Evolutionary conservation across 1,140 invertebrate genomes (phyloP).

Genomic region (Luehdorfia chinensis): DNA sequence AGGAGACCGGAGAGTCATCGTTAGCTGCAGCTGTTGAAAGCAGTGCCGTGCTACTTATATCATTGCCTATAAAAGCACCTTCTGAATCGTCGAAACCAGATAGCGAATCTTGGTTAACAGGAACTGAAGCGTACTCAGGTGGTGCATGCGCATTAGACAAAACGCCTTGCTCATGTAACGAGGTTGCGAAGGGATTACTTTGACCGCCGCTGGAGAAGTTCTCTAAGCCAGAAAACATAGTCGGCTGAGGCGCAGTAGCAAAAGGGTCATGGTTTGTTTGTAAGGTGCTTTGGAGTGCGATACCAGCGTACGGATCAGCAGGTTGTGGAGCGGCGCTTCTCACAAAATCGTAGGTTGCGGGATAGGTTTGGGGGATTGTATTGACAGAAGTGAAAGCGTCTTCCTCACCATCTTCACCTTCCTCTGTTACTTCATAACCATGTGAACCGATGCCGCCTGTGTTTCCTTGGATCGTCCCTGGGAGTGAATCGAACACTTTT

Average conservation of each 20-base stretch:
- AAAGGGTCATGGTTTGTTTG: slow-evolving; percentile 44
- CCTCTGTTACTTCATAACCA: slow-evolving; percentile 66
- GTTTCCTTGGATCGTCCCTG: slow-evolving; percentile 37
- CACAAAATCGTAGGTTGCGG: slow-evolving; percentile 44
- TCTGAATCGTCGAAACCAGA: slow-evolving; percentile 30
- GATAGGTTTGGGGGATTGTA: slow-evolving; percentile 45
- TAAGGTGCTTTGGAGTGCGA: slow-evolving; percentile 32
- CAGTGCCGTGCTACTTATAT: slow-evolving; percentile 29
- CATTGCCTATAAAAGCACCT: slow-evolving; percentile 39
- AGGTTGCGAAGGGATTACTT: too few relatives aligned
- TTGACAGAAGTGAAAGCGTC: slow-evolving; percentile 54
- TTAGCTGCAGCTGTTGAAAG: slow-evolving; percentile 29
- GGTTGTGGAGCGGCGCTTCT: slow-evolving; percentile 37
- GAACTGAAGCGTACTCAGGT: slow-evolving; percentile 21
- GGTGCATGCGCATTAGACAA: slow-evolving; percentile 27
- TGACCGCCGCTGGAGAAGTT: slow-evolving; percentile 34
- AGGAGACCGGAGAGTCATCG: slow-evolving; percentile 49
- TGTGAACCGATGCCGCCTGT: slow-evolving; percentile 21
- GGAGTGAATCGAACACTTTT: slow-evolving; percentile 62
- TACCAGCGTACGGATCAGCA: slow-evolving; percentile 34
- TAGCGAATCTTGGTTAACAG: slow-evolving; percentile 6
- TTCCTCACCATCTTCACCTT: slow-evolving; percentile 60
- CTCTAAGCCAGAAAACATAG: slow-evolving; percentile 37
- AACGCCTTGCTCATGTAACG: slow-evolving; percentile 18
- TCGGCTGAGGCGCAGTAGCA: slow-evolving; percentile 30